phyloP scores from a whole-genome alignment of 2,113 vertebrate species.

The Neotragus pygmaeus region DNA sequence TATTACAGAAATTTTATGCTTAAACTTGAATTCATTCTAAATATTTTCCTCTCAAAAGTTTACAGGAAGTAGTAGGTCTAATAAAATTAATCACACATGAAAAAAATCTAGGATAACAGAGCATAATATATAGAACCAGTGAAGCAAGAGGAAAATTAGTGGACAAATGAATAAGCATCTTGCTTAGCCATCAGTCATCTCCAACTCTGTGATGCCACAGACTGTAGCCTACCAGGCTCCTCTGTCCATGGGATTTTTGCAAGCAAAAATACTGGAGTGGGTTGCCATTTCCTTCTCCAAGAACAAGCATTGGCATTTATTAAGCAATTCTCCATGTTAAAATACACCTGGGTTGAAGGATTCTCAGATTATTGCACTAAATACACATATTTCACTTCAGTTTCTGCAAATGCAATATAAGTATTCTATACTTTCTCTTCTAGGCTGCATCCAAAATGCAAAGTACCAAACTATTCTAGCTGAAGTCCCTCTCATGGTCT shows the following conservation, averaged over 20 bases:
- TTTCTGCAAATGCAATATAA: background rate
- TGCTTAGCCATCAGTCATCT: too few relatives aligned
- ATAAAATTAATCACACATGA: background rate
- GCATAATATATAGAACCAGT: background rate
- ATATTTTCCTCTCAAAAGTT: background rate
- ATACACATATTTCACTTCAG: background rate
- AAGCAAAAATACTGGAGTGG: too few relatives aligned
- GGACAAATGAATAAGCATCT: background rate
- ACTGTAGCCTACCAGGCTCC: too few relatives aligned
- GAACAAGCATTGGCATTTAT: background rate
- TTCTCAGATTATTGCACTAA: background rate
- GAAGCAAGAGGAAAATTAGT: background rate
- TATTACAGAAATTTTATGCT: background rate
- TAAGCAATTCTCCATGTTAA: background rate
- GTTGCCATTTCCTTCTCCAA: too few relatives aligned
- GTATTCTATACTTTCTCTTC: background rate
- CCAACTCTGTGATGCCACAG: fast-evolving
- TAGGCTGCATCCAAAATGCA: background rate
- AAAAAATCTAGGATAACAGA: background rate
- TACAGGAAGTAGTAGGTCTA: background rate
- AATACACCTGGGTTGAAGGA: background rate
- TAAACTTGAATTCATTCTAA: background rate
- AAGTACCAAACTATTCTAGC: background rate
- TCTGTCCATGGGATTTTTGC: too few relatives aligned
- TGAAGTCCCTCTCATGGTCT: background rate